Conservation (phyloP, 1,140 invertebrate genomes). For the Lasioglossum albipes region DNA sequence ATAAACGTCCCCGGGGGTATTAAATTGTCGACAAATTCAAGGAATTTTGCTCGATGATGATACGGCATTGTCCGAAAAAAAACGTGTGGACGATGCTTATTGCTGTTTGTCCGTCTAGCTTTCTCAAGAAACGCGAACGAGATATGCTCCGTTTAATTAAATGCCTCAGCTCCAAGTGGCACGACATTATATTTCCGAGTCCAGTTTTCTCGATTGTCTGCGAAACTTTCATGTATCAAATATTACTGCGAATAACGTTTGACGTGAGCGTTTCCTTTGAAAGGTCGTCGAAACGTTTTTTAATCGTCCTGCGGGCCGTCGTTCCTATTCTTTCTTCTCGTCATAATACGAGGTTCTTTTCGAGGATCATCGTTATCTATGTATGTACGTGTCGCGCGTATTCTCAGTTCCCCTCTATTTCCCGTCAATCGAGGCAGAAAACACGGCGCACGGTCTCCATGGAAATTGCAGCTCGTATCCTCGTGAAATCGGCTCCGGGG, state of each 20-base stretch:
- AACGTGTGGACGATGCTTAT: conserved; percentile 7
- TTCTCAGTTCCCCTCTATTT: neutral
- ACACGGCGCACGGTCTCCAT: neutral
- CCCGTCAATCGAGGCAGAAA: conserved; percentile 16
- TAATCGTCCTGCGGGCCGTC: conserved; percentile 1
- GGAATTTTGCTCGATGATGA: conserved; percentile 49
- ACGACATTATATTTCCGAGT: conserved; percentile 11
- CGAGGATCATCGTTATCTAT: neutral
- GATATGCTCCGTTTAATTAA: conserved; percentile 20
- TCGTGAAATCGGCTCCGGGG: conserved; percentile 20
- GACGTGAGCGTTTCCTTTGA: too few relatives aligned
- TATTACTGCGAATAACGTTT: conserved; percentile 11
- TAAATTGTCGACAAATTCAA: conserved; percentile 60
- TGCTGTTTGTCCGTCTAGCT: neutral
- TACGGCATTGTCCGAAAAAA: neutral
- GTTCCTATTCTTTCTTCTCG: neutral
- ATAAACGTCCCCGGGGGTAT: conserved; percentile 58
- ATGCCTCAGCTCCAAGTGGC: neutral
- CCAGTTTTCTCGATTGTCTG: conserved; percentile 14
- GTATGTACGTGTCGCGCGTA: neutral
- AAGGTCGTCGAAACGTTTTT: conserved; percentile 25
- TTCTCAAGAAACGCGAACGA: neutral
- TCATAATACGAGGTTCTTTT: too few relatives aligned
- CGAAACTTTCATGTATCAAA: conserved; percentile 22
- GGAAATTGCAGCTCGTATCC: neutral